Evolutionary conservation across 2,797 vertebrate species (phyloP).

Genomic region (Aratinga solstitialis): DNA sequence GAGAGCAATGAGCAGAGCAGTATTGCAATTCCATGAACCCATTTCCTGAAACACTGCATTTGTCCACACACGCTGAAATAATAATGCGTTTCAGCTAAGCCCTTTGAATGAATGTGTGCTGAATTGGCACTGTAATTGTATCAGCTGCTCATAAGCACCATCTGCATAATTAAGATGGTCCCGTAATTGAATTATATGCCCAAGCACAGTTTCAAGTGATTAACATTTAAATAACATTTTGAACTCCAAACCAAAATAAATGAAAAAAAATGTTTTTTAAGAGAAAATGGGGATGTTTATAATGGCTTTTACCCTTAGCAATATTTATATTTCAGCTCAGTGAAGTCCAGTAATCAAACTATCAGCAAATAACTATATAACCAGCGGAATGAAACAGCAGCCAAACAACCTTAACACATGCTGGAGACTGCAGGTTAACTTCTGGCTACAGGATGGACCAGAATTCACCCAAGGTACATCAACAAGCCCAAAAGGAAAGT

Average conservation of each 20-base stretch:
- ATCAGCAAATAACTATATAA: not conserved
- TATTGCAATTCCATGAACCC: not conserved
- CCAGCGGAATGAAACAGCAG: not conserved
- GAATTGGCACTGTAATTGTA: slow-evolving; percentile 46
- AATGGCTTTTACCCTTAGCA: slow-evolving; percentile 15
- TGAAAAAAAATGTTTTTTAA: slow-evolving; percentile 30
- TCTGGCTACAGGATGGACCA: not conserved
- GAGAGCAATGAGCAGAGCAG: not conserved
- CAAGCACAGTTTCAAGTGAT: slow-evolving; percentile 61
- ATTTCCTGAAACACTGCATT: slow-evolving; percentile 13
- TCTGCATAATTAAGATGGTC: slow-evolving; percentile 65
- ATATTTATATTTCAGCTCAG: slow-evolving; percentile 10
- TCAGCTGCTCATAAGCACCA: slow-evolving; percentile 62
- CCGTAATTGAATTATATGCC: slow-evolving; percentile 62
- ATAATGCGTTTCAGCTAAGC: slow-evolving; percentile 19
- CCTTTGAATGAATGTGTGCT: slow-evolving; percentile 8
- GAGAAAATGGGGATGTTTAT: slow-evolving; percentile 27
- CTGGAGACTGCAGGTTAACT: not conserved
- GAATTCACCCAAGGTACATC: not conserved
- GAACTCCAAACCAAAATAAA: slow-evolving; percentile 45
- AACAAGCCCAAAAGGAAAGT: not conserved
- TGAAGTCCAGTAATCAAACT: slow-evolving; percentile 22
- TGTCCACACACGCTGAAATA: slow-evolving; percentile 26
- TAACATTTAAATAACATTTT: slow-evolving; percentile 66
- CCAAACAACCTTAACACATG: not conserved